These are phyloP conservation scores for Dryas iulia DNA, from an alignment of 1,140 invertebrate genomes.

Conservation along the genomic window DNA sequence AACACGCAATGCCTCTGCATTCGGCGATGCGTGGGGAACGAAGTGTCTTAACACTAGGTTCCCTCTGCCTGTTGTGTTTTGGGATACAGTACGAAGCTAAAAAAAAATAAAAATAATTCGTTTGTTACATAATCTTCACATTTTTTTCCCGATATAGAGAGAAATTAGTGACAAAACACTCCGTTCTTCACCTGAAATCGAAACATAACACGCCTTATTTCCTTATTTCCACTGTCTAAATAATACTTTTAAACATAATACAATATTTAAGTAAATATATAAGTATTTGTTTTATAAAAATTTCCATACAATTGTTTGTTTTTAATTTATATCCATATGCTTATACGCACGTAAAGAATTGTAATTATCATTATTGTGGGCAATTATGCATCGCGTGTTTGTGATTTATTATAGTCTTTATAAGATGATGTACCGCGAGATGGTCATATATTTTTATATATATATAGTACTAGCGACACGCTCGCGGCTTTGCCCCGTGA, in stretches of 20 bases:
- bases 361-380: slow-evolving; percentile 4
- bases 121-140: too few species aligned
- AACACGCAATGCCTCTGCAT: not conserved
- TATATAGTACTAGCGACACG: too few species aligned
- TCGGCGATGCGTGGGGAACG: not conserved
- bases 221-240: too few species aligned
- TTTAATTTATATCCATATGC: not conserved
- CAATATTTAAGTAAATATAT: not conserved
- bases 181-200: too few species aligned
- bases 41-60: not conserved
- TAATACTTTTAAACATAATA: too few species aligned
- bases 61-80: not conserved
- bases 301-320: not conserved
- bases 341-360: not conserved
- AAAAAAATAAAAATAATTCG: too few species aligned
- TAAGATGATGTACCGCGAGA: not conserved
- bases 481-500: too few species aligned
- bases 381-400: slow-evolving; percentile 6
- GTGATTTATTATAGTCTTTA: not conserved
- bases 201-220: too few species aligned
- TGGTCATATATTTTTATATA: too few species aligned
- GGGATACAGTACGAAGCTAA: not conserved
- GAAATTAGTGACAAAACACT: too few species aligned
- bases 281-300: not conserved
- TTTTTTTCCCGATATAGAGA: too few species aligned